phyloP scores from a whole-genome alignment of 2,888 invertebrate species.

The Aromia moschata region DNA sequence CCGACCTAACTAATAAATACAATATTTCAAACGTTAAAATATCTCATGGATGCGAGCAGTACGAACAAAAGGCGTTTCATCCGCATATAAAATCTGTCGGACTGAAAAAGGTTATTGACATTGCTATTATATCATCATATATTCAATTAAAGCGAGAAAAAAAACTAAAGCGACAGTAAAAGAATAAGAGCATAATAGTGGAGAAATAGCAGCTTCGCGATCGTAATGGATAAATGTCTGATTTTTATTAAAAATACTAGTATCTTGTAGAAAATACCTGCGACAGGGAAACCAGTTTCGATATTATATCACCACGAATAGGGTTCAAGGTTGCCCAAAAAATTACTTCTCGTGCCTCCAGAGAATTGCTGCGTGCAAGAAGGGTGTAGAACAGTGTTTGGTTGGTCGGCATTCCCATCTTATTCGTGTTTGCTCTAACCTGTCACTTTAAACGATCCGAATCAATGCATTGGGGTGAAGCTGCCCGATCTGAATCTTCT shows the following conservation, averaged over 20 bases:
- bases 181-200: background rate
- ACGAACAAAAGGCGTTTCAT: too few species aligned
- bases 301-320: conserved; percentile 37
- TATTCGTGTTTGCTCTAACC: conserved; percentile 13
- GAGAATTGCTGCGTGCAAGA: background rate
- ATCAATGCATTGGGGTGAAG: conserved; percentile 2
- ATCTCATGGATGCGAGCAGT: too few species aligned
- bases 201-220: background rate
- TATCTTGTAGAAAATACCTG: conserved; percentile 34
- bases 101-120: too few species aligned
- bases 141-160: too few species aligned
- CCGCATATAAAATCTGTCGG: too few species aligned
- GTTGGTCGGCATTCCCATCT: conserved; percentile 3
- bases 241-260: conserved; percentile 14
- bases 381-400: background rate
- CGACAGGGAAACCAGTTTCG: conserved; percentile 41
- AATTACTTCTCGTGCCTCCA: conserved; percentile 6
- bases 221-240: background rate
- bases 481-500: background rate
- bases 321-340: conserved; percentile 30
- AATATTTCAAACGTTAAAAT: too few species aligned
- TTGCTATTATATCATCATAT: too few species aligned
- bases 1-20: too few species aligned
- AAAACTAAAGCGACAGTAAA: background rate
- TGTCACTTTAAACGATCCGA: conserved; percentile 6